These are phyloP conservation scores for Trissolcus japonicus DNA, from an alignment of 2,888 invertebrate species.

Conservation along the genomic window DNA sequence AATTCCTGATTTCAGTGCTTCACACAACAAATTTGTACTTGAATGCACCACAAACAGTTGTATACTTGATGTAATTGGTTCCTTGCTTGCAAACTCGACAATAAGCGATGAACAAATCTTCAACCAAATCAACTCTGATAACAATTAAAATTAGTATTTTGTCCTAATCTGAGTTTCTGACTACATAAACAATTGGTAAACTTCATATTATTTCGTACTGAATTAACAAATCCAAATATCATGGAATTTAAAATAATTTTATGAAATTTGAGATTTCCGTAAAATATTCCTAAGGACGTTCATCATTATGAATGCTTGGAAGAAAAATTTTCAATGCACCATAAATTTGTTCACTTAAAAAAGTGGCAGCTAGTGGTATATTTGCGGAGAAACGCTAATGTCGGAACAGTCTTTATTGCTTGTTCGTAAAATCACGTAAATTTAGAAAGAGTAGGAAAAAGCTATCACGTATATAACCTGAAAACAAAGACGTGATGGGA, in stretches of 20 bases:
- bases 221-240: too few relatives aligned
- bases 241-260: too few relatives aligned
- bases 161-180: not conserved
- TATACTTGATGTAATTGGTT: conserved; percentile 41
- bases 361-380: conserved; percentile 31
- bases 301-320: not conserved
- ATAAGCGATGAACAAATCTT: conserved; percentile 24
- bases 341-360: conserved; percentile 44
- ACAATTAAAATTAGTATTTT: conserved; percentile 11
- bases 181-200: conserved; percentile 13
- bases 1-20: conserved; percentile 27
- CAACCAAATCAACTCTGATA: conserved; percentile 36
- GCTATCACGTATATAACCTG: conserved; percentile 25
- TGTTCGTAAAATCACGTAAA: conserved; percentile 21
- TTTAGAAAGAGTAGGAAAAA: conserved; percentile 7
- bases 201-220: not conserved
- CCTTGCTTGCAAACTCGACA: conserved; percentile 31
- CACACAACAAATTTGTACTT: conserved; percentile 31
- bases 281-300: too few relatives aligned
- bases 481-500: conserved; percentile 21
- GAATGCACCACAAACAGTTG: conserved; percentile 25
- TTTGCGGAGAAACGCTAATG: conserved; percentile 41
- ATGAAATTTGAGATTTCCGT: too few relatives aligned
- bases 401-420: conserved; percentile 35
- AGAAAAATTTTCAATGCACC: not conserved